Evolutionary conservation across 1,140 invertebrate genomes (phyloP).

Genomic region (Penaeus japonicus): DNA sequence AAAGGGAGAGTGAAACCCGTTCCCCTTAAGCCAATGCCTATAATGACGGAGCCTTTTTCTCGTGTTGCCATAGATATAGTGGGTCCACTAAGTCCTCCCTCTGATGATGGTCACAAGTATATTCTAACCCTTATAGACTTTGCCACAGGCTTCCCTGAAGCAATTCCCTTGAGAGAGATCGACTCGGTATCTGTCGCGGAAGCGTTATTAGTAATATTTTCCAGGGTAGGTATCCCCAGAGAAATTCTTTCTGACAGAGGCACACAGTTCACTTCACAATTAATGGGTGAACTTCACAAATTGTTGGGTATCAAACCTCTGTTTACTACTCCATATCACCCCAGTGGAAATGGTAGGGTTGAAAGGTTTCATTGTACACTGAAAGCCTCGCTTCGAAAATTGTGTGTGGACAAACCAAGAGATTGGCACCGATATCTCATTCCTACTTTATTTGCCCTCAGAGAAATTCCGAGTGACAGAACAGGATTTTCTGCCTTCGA

Average conservation of each 20-base stretch:
- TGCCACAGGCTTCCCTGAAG: conserved; percentile 11
- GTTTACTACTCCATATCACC: background rate
- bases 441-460: background rate
- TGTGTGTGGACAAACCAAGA: conserved; percentile 1
- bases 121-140: conserved; percentile 2
- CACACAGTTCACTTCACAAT: background rate
- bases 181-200: background rate
- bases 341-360: background rate
- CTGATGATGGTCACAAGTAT: conserved; percentile 15
- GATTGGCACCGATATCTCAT: conserved; percentile 1
- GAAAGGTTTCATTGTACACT: conserved; percentile 3
- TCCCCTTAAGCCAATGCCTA: background rate
- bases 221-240: background rate
- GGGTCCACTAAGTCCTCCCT: background rate
- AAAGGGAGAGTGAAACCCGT: background rate
- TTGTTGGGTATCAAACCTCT: too few relatives aligned
- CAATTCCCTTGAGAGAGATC: background rate
- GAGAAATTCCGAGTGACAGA: background rate
- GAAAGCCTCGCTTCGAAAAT: background rate
- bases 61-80: conserved; percentile 3
- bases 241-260: background rate
- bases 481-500: conserved; percentile 14
- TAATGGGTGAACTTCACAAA: background rate
- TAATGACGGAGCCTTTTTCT: background rate
- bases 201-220: background rate